These are phyloP conservation scores for Magallana nippona DNA, from an alignment of 2,888 invertebrate genomes.

Conservation along the genomic window DNA sequence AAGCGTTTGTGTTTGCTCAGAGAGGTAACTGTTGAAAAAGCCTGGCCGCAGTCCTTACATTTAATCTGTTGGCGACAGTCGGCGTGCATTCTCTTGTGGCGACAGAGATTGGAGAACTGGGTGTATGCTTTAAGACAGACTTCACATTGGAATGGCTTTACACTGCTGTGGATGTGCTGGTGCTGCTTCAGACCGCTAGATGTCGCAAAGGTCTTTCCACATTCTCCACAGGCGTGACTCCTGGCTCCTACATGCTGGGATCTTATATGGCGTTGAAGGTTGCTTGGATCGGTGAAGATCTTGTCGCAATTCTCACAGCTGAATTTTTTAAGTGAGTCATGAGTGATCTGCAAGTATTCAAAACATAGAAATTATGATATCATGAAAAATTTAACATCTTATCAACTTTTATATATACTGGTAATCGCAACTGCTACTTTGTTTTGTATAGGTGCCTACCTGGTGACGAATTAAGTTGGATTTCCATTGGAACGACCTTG, in stretches of 20 bases:
- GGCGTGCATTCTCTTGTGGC: constrained; percentile 99
- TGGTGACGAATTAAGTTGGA: constrained; percentile 91
- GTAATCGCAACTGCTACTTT: not conserved
- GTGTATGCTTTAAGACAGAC: constrained; percentile 96
- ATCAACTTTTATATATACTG: not conserved
- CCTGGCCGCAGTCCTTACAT: constrained; percentile 95
- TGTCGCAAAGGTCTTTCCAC: constrained; percentile 98
- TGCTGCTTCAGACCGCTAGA: constrained; percentile 99
- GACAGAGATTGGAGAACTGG: constrained; percentile 98
- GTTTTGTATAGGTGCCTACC: constrained; percentile 78
- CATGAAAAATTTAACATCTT: not conserved
- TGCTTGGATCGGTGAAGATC: constrained; percentile 94
- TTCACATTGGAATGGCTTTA: constrained; percentile 97
- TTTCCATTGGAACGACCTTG: constrained; percentile 90
- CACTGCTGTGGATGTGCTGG: constrained; percentile 98
- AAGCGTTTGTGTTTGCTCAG: constrained; percentile 97
- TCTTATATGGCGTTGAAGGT: constrained; percentile 97
- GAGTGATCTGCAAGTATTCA: constrained; percentile 63
- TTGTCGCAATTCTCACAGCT: constrained; percentile 89
- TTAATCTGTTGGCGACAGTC: constrained; percentile 95
- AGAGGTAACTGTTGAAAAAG: constrained; percentile 94
- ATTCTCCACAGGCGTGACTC: constrained; percentile 94
- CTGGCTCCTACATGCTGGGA: constrained; percentile 96
- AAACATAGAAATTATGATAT: not conserved
- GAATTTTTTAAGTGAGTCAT: constrained; percentile 85